These are phyloP conservation scores for Magallana ariakensis DNA, from an alignment of 1,140 invertebrate genomes.

Conservation along the genomic window DNA sequence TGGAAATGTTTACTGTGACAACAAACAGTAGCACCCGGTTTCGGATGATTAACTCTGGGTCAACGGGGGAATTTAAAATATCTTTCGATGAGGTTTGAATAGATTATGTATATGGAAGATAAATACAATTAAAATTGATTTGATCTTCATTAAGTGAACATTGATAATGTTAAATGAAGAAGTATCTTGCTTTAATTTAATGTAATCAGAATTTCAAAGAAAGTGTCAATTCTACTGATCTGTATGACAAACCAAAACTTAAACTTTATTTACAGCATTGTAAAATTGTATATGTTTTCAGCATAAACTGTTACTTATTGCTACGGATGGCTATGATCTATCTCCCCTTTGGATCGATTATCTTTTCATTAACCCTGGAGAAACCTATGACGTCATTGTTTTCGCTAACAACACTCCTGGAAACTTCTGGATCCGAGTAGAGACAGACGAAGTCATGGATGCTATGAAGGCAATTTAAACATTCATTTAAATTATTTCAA, in stretches of 20 bases:
- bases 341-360: background rate
- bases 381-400: slow-evolving; percentile 20
- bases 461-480: background rate
- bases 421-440: slow-evolving; percentile 11
- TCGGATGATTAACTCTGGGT: background rate
- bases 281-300: background rate
- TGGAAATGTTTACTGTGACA: background rate
- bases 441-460: slow-evolving; percentile 28
- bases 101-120: too few relatives aligned
- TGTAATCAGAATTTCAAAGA: too few relatives aligned
- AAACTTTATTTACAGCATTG: too few relatives aligned
- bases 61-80: background rate
- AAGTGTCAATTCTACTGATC: too few relatives aligned
- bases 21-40: background rate
- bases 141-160: too few relatives aligned
- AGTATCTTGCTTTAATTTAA: too few relatives aligned
- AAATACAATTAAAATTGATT: too few relatives aligned
- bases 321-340: background rate
- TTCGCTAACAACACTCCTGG: background rate
- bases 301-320: background rate
- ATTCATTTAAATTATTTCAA: too few relatives aligned
- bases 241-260: too few relatives aligned
- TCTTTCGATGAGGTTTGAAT: background rate
- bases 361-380: background rate
- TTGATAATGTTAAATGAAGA: too few relatives aligned